Base-by-base conservation (phyloP, 2,888 invertebrate genomes). In the Agrochola circellaris region DNA sequence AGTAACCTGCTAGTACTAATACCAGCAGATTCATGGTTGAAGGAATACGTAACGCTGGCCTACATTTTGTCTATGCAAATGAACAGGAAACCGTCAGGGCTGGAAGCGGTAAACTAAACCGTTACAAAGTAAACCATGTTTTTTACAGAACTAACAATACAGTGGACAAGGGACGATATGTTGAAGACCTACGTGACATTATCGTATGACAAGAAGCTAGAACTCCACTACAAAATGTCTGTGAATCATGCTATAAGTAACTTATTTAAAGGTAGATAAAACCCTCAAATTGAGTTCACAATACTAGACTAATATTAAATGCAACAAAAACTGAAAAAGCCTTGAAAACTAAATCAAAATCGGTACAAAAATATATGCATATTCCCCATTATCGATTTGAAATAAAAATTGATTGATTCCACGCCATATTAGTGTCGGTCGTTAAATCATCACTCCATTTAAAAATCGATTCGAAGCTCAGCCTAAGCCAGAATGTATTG, bases 51-150 rank as follows among this genome's bases (percentile, higher is more conserved):
- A 84, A 88, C 87, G 84, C 84, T 92, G 91, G 88, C 93, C 93
- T 91, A 93, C 92, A 93, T 93, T 90, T 88, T 81, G 84, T 84
- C 73, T 91, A 93, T 93, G 93, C 85, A 90, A 92, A 93, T 92
- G 82, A 76, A 87, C 82, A 90, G 92, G 92, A 93, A 92, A 84
- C 91, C 88, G 90, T 88, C 90, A 90, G 89, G 88, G 89, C 85
- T 89, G 88, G 84, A 89, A 85, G 82, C 83, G 81, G 86, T 85
- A 88, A 85, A 87, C 82, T 87, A 85, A 90, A 86, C 87, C 79
- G 87, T 86, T 87, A 86, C 88, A 86, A 88, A 87, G 88, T 89
- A 86, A 82, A 80, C 83, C 73, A 82, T 72, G 84, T 81, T 89
- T 85, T 78, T 82, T 82, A 77, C 72, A 87, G 26, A 81, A 75